Conservation (phyloP, 1,140 invertebrate genomes). For the Ptiloglossa arizonensis region DNA sequence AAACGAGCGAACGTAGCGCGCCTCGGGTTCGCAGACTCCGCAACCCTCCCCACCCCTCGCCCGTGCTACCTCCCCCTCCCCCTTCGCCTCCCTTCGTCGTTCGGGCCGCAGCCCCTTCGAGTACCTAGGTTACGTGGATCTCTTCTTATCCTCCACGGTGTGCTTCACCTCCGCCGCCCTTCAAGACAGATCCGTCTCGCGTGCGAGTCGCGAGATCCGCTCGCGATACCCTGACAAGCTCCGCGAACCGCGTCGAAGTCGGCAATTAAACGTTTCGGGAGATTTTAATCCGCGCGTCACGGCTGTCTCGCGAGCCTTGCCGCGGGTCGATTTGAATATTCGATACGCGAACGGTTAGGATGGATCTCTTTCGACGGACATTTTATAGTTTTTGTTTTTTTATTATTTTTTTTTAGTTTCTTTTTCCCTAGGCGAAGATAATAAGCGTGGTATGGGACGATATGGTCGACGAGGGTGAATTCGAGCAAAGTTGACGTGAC, state of each 20-base stretch:
- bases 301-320: background rate
- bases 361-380: too few species aligned
- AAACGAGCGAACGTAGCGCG: slow-evolving; percentile 66
- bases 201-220: slow-evolving; percentile 54
- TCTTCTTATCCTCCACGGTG: background rate
- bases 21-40: slow-evolving; percentile 39
- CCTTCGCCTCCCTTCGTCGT: background rate
- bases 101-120: background rate
- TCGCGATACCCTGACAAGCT: slow-evolving; percentile 35
- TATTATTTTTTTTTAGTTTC: too few species aligned
- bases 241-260: slow-evolving; percentile 21
- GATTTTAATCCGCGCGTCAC: slow-evolving; percentile 33
- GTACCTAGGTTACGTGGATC: too few species aligned
- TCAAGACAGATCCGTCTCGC: slow-evolving; percentile 56
- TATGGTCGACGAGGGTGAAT: too few species aligned
- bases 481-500: too few species aligned
- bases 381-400: too few species aligned
- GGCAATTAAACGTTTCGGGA: slow-evolving; percentile 42
- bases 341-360: slow-evolving; percentile 1
- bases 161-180: slow-evolving; percentile 23
- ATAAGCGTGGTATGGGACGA: too few species aligned
- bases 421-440: too few species aligned
- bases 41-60: slow-evolving; percentile 22
- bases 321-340: slow-evolving; percentile 25
- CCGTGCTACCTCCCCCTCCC: background rate